Evolutionary conservation across 2,113 vertebrate species (phyloP), one percentile per base, ranked within the genome.

Genomic region (Hippocampus guttulatus): DNA sequence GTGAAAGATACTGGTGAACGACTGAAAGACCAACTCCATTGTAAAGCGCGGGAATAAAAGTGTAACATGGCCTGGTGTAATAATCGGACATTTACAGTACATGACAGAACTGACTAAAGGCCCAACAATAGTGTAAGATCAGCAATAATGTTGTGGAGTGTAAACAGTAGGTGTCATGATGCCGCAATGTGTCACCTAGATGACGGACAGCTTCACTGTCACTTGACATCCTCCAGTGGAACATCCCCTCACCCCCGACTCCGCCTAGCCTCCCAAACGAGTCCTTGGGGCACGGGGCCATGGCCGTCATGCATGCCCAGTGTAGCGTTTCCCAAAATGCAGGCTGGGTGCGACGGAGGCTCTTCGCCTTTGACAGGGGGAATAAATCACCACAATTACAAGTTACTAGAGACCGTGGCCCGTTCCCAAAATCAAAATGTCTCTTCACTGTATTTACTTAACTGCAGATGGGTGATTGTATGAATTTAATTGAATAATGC

Each of bases 371-470:
- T 85, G 87, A 85, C 83, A 86, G 84, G 49, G 73, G 81, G 86
- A 75, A 89, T 90, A 89, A 90, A 90, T 89, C 85, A 88, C 78
- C 49, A 68, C 81, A 91, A 91, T 91, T 91, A 91, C 87, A 84
- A 77, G 81, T 75, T 51, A 61, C 81, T 82, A 87, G 78, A 83
- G 83, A 82, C 84, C 78, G 84, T 88, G 84, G 88, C 69, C 82
- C 84, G 67, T 76, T 75, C 61, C 73, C 81, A 79, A 81, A 88
- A 85, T 87, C 88, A 89, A 88, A 79, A 87, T 86, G 82, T 18
- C 27, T 30, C 27, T 8, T 38, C 14, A 12, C 12, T n/a, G 21
- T n/a, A 55, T 55, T 55, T 55, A 55, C 8, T 55, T 55, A 55
- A 55, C 21, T 55, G 52, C n/a, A 55, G 21, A 55, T 55, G 52